Evolutionary conservation across 2,113 vertebrate genomes (phyloP), one percentile per base, ranked within the genome.

Genomic region (Ramphastos sulfuratus): DNA sequence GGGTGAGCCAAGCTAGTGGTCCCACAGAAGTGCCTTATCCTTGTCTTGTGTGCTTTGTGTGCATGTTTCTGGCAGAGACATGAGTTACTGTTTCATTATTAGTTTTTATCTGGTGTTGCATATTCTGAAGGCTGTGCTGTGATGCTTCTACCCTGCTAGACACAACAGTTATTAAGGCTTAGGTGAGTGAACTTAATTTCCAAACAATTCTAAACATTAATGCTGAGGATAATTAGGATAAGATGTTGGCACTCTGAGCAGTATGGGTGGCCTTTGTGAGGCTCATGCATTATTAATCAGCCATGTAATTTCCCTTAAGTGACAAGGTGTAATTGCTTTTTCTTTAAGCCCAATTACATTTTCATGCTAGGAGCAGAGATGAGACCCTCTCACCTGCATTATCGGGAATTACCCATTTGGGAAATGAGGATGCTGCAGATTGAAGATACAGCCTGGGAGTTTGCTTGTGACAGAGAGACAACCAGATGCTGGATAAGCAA

Each of bases 201-300:
- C 35, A 61, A 75, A 58, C 20, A 79, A 58, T 75, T 86, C 27
- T 78, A 42, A 50, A 30, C 24, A 54, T 89, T 79, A 82, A 56
- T 83, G 70, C 35, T 92, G 73, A 88, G 72, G 42, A 87, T 67
- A 77, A 83, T 83, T 81, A 83, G 73, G 31, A 27, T 58, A 79
- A 83, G 81, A 67, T 75, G 55, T 44, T 75, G 37, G 24, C 48
- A 75, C 0, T 0, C 28, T 71, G 56, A 74, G 28, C 50, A 42
- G 82, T 87, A 71, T 75, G 64, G 39, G 76, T 93, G 69, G 48
- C 48, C 72, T 91, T 83, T 85, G 52, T 55, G 65, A 87, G 17
- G 37, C 39, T 80, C 52, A 78, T 91, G 25, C 80, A 44, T 91
- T 82, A 50, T 80, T 92, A 91, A 89, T 91, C 69, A 83, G 58